phyloP scores from a whole-genome alignment of 2,888 invertebrate genomes.

The Arctia plantaginis region DNA sequence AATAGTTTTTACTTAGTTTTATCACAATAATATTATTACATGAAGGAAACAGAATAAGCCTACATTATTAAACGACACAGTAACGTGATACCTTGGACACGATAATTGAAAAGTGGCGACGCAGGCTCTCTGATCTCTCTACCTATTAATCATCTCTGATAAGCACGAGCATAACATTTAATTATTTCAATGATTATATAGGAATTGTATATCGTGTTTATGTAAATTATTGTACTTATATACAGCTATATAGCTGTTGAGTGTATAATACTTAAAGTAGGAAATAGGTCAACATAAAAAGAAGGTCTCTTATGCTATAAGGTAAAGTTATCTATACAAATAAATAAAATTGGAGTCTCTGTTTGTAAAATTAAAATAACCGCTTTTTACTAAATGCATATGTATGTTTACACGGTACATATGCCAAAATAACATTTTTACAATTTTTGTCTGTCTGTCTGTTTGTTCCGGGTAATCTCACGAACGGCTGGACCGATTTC shows the following conservation, averaged over 20 bases:
- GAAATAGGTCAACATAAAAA: neutral
- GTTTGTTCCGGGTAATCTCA: no score
- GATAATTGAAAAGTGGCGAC: constrained; percentile 17
- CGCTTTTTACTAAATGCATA: no score
- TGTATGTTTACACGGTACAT: no score
- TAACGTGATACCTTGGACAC: constrained; percentile 6
- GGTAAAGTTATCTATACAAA: neutral
- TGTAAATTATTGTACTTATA: no score
- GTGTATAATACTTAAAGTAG: neutral
- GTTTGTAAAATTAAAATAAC: no score
- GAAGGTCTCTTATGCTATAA: neutral
- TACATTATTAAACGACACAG: neutral
- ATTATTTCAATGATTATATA: neutral
- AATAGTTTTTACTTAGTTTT: neutral
- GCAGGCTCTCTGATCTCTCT: neutral
- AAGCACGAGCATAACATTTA: neutral
- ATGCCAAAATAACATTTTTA: no score
- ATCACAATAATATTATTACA: neutral
- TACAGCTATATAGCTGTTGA: neutral
- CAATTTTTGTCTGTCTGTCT: no score
- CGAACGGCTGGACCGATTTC: no score
- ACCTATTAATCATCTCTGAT: constrained; percentile 12
- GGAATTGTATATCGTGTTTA: no score
- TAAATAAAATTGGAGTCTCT: no score
- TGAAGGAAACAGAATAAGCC: constrained; percentile 11